Evolutionary conservation across 2,113 vertebrate genomes (phyloP).

Genomic region (Ictalurus punctatus): DNA sequence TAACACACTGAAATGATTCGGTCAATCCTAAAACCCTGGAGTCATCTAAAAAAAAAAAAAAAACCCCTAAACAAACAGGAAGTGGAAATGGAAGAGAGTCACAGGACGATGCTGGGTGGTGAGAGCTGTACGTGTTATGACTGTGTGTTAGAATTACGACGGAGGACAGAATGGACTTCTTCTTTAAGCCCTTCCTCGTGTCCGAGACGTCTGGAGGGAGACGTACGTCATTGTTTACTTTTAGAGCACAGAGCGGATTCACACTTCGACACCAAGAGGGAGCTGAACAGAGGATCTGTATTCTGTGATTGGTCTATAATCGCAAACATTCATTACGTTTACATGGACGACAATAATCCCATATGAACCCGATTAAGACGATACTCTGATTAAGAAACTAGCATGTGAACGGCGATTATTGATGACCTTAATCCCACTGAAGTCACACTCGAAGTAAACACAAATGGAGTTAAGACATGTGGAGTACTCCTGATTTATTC

Average conservation of each 20-base stretch:
- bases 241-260: not conserved
- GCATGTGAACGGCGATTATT: no score
- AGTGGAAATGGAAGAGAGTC: not conserved
- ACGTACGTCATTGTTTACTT: constrained; percentile 10
- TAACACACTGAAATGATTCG: not conserved
- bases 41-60: not conserved
- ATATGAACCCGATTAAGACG: no score
- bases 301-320: not conserved
- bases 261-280: not conserved
- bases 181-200: not conserved
- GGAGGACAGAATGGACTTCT: not conserved
- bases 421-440: no score
- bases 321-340: not conserved
- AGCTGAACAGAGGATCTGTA: not conserved
- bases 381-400: no score
- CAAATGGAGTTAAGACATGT: no score
- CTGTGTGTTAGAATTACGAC: not conserved
- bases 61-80: not conserved
- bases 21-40: not conserved
- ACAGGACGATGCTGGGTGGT: not conserved
- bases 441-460: no score
- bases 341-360: no score
- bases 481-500: no score
- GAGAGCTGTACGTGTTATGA: not conserved
- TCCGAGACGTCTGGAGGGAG: not conserved